Conservation (phyloP, 1,140 invertebrate species). For the Vanessa tameamea region DNA sequence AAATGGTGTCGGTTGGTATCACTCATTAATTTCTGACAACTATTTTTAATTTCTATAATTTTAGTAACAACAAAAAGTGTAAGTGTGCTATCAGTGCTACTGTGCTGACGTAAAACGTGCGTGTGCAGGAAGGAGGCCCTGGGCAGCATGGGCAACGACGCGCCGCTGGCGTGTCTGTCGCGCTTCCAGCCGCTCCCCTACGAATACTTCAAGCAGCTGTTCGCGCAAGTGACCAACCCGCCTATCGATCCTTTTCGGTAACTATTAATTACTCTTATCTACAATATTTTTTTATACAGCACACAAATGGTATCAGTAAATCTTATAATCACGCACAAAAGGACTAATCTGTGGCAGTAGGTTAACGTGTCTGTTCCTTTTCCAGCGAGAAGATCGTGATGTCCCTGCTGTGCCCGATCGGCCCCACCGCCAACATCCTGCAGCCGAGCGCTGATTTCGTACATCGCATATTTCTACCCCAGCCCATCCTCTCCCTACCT, state of each 20-base stretch:
- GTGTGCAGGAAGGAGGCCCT: slow-evolving; percentile 95
- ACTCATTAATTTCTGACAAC: no score
- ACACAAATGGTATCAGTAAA: no score
- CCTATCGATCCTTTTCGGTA: slow-evolving; percentile 97
- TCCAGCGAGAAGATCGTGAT: slow-evolving; percentile 97
- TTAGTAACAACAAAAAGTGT: no score
- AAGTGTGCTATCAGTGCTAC: no score
- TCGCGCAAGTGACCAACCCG: slow-evolving; percentile 99
- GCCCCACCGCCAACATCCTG: slow-evolving; percentile 96
- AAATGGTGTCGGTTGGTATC: no score
- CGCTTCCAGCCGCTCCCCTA: slow-evolving; percentile 96
- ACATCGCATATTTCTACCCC: slow-evolving; percentile 94
- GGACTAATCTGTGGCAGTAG: no score
- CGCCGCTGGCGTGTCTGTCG: slow-evolving; percentile 97
- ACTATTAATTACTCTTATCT: not conserved
- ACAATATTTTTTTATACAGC: not conserved
- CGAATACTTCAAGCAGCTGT: slow-evolving; percentile 99
- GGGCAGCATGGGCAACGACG: slow-evolving; percentile 99
- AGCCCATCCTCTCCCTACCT: slow-evolving; percentile 95
- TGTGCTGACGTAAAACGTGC: not conserved
- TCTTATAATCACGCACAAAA: no score
- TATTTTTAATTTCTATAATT: no score
- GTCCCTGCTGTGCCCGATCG: slow-evolving; percentile 95
- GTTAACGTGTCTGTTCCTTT: slow-evolving; percentile 12
- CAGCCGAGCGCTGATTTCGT: slow-evolving; percentile 94